Percentiles rank a stretch among this genome's conserved stretches.
Conservation (phyloP, 2,113 vertebrate species). For the Plestiodon gilberti region DNA sequence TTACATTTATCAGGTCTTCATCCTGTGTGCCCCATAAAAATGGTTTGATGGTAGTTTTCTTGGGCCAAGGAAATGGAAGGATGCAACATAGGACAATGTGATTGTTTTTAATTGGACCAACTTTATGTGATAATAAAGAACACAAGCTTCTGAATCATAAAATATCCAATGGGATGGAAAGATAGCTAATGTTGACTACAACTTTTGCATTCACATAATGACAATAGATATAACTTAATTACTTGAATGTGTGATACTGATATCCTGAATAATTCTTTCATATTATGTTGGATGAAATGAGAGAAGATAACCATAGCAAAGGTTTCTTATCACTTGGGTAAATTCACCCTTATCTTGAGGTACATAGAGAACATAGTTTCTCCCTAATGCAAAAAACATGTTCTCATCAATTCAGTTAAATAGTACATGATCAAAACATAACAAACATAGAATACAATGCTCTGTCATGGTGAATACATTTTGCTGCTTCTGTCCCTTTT, state of each 20-base stretch:
- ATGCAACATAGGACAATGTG: not conserved
- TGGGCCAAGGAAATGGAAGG: not conserved
- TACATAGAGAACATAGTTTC: not conserved
- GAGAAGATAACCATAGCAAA: not conserved
- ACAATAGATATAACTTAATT: not conserved
- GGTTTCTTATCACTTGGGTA: not conserved
- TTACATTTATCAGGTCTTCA: not conserved
- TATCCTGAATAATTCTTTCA: not conserved
- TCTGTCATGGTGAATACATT: not conserved
- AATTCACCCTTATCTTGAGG: not conserved
- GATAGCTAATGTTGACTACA: not conserved
- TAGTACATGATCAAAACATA: not conserved
- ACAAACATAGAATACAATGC: not conserved
- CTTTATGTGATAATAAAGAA: not conserved
- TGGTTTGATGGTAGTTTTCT: not conserved
- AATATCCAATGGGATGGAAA: not conserved
- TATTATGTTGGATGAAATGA: not conserved
- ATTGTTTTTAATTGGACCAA: not conserved
- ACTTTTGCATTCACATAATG: not conserved
- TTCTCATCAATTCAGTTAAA: not conserved
- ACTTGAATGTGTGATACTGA: not conserved
- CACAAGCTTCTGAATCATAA: not conserved
- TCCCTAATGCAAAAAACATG: not conserved
- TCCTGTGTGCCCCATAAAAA: no score
- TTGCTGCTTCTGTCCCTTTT: not conserved